phyloP scores from a whole-genome alignment of 1,140 invertebrate genomes.

The Drosophila rufa region DNA sequence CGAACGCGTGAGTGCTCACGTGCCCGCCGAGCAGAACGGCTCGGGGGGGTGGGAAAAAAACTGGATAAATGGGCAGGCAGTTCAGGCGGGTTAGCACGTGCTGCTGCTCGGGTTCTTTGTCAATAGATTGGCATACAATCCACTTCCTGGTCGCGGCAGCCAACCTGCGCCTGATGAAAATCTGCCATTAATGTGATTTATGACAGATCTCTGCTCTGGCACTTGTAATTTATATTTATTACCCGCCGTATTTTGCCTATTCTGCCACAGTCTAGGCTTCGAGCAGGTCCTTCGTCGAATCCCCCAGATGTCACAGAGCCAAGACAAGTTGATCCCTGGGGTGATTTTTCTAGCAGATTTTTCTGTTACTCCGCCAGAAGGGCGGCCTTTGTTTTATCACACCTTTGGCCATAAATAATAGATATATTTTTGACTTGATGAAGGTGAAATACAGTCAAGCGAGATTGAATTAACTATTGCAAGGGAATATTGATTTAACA shows the following conservation, averaged over 20 bases:
- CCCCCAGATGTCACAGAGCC: conserved; percentile 24
- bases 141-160: conserved; percentile 27
- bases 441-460: conserved; percentile 4
- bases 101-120: conserved; percentile 22
- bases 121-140: conserved; percentile 47
- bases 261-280: neutral
- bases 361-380: neutral
- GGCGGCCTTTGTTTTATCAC: conserved; percentile 1
- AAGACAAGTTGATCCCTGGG: conserved; percentile 29
- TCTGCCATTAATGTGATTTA: conserved; percentile 67
- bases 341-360: conserved; percentile 18
- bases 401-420: conserved; percentile 3
- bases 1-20: conserved; percentile 75
- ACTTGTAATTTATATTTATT: conserved; percentile 66
- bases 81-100: conserved; percentile 38
- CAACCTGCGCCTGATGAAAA: conserved; percentile 51
- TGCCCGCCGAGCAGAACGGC: conserved; percentile 45
- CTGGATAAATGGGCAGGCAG: conserved; percentile 12
- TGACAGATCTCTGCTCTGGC: conserved; percentile 48
- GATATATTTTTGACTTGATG: conserved; percentile 1
- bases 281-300: conserved; percentile 19
- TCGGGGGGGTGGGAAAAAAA: neutral
- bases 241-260: conserved; percentile 37
- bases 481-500: neutral
- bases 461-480: neutral